Evolutionary conservation across 2,888 invertebrate species (phyloP).

Genomic region (Yponomeuta cagnagella): DNA sequence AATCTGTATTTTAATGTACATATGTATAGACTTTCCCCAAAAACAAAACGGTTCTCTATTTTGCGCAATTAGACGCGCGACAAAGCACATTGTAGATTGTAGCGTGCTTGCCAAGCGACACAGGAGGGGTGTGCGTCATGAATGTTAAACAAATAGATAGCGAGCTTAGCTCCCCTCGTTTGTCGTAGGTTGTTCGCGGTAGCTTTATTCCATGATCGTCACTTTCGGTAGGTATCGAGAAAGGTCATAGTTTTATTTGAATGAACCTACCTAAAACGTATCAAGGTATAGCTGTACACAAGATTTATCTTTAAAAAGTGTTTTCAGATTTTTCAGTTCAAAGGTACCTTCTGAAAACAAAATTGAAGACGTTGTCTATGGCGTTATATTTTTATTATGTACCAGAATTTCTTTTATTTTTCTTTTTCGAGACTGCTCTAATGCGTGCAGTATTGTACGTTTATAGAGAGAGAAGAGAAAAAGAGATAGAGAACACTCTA

Average conservation of each 20-base stretch:
- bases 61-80: conserved; percentile 12
- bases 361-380: too few relatives aligned
- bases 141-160: conserved; percentile 51
- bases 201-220: background rate
- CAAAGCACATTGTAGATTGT: conserved; percentile 13
- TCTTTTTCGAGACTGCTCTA: too few relatives aligned
- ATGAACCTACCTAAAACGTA: background rate
- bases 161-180: background rate
- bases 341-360: too few relatives aligned
- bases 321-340: too few relatives aligned
- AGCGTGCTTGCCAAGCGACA: background rate
- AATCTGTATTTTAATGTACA: too few relatives aligned
- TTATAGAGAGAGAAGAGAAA: too few relatives aligned
- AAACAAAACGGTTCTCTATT: conserved; percentile 10
- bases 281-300: too few relatives aligned
- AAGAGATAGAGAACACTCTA: too few relatives aligned
- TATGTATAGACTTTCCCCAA: background rate
- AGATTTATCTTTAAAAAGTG: too few relatives aligned
- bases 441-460: too few relatives aligned
- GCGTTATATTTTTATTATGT: too few relatives aligned
- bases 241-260: background rate
- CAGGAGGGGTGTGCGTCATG: conserved; percentile 33
- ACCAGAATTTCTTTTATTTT: too few relatives aligned
- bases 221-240: background rate
- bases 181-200: background rate